These are phyloP conservation scores for Protaetia brevitarsis DNA, from an alignment of 1,140 invertebrate genomes.

Conservation along the genomic window DNA sequence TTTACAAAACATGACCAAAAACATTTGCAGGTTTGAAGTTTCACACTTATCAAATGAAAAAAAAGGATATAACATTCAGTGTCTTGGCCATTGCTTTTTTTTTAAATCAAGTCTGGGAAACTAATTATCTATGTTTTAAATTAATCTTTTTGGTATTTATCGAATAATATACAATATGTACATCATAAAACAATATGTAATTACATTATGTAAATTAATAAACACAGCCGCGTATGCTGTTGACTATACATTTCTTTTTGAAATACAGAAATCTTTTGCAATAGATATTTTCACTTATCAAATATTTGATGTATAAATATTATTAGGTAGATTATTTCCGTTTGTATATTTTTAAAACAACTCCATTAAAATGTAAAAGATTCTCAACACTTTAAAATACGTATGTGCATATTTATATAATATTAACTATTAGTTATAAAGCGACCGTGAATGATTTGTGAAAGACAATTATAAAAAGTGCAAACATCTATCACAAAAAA, in stretches of 20 bases:
- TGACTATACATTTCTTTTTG: conserved; percentile 25
- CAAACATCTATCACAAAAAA: conserved; percentile 17
- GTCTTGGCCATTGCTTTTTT: not conserved
- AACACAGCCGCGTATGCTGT: conserved; percentile 30
- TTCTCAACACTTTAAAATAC: not conserved
- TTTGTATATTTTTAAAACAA: not conserved
- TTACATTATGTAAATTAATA: conserved; percentile 25
- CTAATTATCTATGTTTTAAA: conserved; percentile 15
- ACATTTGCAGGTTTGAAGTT: not conserved
- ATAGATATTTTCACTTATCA: conserved; percentile 17
- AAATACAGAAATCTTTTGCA: conserved; percentile 30
- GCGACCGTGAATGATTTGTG: not conserved
- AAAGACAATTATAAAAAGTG: conserved; percentile 14
- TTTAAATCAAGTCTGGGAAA: conserved; percentile 10
- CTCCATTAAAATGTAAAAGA: not conserved
- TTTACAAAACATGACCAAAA: conserved; percentile 13
- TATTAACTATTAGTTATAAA: not conserved
- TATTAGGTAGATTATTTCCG: not conserved
- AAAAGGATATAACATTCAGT: conserved; percentile 12
- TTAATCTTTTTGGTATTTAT: conserved; percentile 29
- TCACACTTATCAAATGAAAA: not conserved
- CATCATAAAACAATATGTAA: conserved; percentile 26
- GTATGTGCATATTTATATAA: not conserved
- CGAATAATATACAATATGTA: conserved; percentile 30
- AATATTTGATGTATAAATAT: not conserved